Percentiles rank a stretch among this genome's conserved stretches.
Conservation (phyloP, 2,888 invertebrate genomes). For the Drosophila colorata region DNA sequence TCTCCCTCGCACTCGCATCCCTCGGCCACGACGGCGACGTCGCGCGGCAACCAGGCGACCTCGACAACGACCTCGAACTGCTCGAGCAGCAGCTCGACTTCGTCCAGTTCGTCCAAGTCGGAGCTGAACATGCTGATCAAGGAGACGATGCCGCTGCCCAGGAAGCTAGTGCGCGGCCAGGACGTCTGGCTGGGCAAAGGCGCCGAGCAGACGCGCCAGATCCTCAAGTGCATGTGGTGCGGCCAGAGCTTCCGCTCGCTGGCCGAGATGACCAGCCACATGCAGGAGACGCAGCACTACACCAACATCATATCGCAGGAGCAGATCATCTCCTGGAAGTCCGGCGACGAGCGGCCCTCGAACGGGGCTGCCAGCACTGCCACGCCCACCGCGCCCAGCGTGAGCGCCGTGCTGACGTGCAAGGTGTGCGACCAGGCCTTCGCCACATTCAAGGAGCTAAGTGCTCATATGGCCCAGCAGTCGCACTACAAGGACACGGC, state of each 20-base stretch:
- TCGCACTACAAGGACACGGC: slow-evolving; percentile 97
- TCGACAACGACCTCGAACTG: slow-evolving; percentile 84
- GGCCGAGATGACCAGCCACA: slow-evolving; percentile 99
- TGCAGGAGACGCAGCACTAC: slow-evolving; percentile 99
- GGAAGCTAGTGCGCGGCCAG: slow-evolving; percentile 97
- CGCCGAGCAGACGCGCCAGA: slow-evolving; percentile 98
- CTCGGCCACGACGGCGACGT: slow-evolving; percentile 71
- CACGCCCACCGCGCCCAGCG: slow-evolving; percentile 86
- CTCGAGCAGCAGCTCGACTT: slow-evolving; percentile 83
- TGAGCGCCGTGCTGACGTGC: slow-evolving; percentile 97
- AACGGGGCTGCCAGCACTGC: slow-evolving; percentile 49
- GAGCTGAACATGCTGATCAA: slow-evolving; percentile 94
- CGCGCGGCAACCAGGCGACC: slow-evolving; percentile 57
- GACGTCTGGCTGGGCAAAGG: slow-evolving; percentile 99
- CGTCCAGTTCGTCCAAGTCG: slow-evolving; percentile 89
- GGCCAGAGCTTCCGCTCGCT: slow-evolving; percentile 98
- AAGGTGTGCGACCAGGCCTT: slow-evolving; percentile 99
- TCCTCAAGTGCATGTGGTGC: slow-evolving; percentile 99
- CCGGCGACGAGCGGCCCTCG: slow-evolving; percentile 89
- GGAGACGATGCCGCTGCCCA: slow-evolving; percentile 97
- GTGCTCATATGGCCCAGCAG: slow-evolving; percentile 99
- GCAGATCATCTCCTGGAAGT: slow-evolving; percentile 98
- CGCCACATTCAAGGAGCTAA: slow-evolving; percentile 96
- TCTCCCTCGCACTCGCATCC: slow-evolving; percentile 72
- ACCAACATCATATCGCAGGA: slow-evolving; percentile 99